Base-by-base conservation (phyloP, 2,888 invertebrate species). In the Seira sanloemensis region DNA sequence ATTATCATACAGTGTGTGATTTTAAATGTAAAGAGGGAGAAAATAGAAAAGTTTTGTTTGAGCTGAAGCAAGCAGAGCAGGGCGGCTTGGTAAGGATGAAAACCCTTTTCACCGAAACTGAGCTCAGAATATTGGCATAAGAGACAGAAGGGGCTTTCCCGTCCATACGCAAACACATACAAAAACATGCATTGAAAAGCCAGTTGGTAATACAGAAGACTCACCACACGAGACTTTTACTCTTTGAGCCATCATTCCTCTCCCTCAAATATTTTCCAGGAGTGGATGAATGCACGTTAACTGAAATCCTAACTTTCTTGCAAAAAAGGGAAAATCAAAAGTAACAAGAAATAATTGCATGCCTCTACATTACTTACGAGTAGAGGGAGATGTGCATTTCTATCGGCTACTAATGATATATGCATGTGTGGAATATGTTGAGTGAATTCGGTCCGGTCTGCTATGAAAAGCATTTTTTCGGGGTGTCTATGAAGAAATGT, bases 341-440 rank as follows among this genome's bases (percentile, higher is more conserved):
- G 76, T 66, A 72, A 76, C 79, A 84, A 80, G 84, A 76, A 84
- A 72, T 76, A 80, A 84, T 80, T 79, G 79, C 84, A 84, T 75
- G 76, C 58, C 62, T 78, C 62, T 23, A 58, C 58, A 58, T 58
- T n/a, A n/a, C n/a, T n/a, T n/a, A n/a, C n/a, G 58, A 58, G 37
- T n/a, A 25, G 25, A 9, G 25, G 19, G 37, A 37, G 37, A 69
- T 26, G 24, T 67, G 21, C 9, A 19, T 21, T 37, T 69, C 19
- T 2, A 25, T 50, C n/a, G 50, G 50, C 50, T 62, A 37, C 37
- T 12, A 62, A 62, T 62, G 19, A 62, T 62, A 62, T 62, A 62
- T 62, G 21, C 21, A 62, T 62, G n/a, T n/a, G n/a, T n/a, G n/a
- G n/a, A n/a, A n/a, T 62, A 62, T 50, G 50, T 18, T 50, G 5